These are phyloP conservation scores for Nephrotoma guestfalica DNA, from an alignment of 2,888 invertebrate species.

Conservation along the genomic window DNA sequence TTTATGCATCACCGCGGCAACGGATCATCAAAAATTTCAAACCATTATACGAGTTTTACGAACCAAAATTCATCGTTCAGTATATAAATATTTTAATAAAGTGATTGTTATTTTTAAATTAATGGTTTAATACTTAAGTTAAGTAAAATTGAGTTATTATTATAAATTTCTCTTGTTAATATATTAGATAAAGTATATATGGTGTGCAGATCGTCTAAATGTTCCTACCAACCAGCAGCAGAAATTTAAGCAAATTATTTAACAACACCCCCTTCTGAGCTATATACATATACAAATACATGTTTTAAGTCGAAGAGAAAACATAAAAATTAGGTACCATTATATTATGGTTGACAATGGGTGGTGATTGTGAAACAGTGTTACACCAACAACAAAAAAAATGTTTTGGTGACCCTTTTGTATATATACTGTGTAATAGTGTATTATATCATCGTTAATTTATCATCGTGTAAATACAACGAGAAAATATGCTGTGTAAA, in stretches of 20 bases:
- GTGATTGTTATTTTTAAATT: background rate
- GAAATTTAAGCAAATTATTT: constrained; percentile 3
- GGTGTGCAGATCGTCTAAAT: background rate
- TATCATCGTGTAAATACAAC: background rate
- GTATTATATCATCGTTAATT: background rate
- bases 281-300: background rate
- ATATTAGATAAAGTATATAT: background rate
- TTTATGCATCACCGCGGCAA: background rate
- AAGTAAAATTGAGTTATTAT: background rate
- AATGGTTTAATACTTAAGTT: background rate
- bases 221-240: background rate
- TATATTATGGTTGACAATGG: background rate
- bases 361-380: background rate
- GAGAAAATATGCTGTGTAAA: background rate
- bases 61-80: background rate
- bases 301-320: background rate
- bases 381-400: background rate
- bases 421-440: background rate
- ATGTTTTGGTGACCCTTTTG: background rate
- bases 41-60: background rate
- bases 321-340: background rate
- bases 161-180: no score
- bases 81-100: background rate
- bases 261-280: constrained; percentile 1
- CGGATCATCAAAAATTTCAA: background rate